Percentiles rank a stretch among this genome's conserved stretches.
These are phyloP conservation scores for Euzophera pinguis DNA, from an alignment of 2,888 invertebrate genomes.

Conservation along the genomic window DNA sequence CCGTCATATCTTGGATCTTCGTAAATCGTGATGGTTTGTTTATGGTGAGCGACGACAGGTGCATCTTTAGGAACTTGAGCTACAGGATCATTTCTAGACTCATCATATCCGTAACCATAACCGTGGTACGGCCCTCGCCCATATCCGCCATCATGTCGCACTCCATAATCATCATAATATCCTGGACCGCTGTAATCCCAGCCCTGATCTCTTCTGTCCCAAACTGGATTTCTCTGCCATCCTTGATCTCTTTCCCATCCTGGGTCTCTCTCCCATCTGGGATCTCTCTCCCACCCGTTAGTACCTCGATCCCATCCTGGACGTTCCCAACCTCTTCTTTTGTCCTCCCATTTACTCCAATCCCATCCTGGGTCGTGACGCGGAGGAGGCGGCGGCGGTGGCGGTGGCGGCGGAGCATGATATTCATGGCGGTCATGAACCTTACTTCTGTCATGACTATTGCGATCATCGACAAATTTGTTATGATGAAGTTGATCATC, in stretches of 20 bases:
- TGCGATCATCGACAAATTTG: conserved; percentile 60
- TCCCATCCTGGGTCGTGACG: conserved; percentile 55
- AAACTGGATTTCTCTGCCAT: conserved; percentile 42
- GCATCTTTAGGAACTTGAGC: conserved; percentile 54
- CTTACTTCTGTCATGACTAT: conserved; percentile 58
- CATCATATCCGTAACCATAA: conserved; percentile 63
- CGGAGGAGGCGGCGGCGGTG: conserved; percentile 14
- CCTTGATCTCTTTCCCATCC: conserved; percentile 41
- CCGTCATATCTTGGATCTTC: conserved; percentile 73
- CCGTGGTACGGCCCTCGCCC: conserved; percentile 62
- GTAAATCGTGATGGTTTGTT: conserved; percentile 75
- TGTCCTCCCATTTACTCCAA: conserved; percentile 52
- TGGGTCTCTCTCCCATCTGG: conserved; percentile 37
- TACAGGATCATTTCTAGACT: conserved; percentile 55
- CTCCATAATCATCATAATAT: conserved; percentile 63
- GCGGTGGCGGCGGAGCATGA: conserved; percentile 36
- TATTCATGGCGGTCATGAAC: conserved; percentile 53
- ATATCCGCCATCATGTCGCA: conserved; percentile 63
- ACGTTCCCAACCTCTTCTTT: conserved; percentile 44
- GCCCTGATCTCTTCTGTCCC: conserved; percentile 38
- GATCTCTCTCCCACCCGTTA: conserved; percentile 33
- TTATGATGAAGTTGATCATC: conserved; percentile 65
- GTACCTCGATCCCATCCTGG: conserved; percentile 18
- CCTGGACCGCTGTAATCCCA: conserved; percentile 66
- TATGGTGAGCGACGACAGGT: conserved; percentile 65